Percentiles rank a stretch among this genome's conserved stretches.
Conservation (phyloP, 1,140 invertebrate species). For the Dendroctonus valens region DNA sequence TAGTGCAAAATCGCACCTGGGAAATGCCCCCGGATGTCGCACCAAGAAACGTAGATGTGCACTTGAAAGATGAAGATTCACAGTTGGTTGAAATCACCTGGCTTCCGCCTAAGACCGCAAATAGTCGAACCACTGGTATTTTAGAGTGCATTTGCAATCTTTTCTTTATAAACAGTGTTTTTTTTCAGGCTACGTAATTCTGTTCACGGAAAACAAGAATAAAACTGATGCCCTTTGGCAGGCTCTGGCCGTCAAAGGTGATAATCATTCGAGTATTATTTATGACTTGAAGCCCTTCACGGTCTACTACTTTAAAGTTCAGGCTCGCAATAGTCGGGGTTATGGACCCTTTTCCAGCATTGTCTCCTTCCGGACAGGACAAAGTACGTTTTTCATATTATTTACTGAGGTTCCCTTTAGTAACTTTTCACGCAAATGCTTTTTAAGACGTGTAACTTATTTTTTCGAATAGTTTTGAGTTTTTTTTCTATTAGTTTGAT, state of each 20-base stretch:
- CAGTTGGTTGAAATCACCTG: slow-evolving; percentile 76
- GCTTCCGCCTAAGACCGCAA: slow-evolving; percentile 74
- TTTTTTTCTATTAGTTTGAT: slow-evolving; percentile 39
- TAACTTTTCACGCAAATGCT: too few relatives aligned
- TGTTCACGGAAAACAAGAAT: slow-evolving; percentile 83
- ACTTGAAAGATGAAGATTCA: slow-evolving; percentile 67
- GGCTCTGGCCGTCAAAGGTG: slow-evolving; percentile 80
- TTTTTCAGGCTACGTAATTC: slow-evolving; percentile 77
- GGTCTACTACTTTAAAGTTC: slow-evolving; percentile 93
- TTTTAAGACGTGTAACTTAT: not conserved
- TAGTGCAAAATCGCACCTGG: slow-evolving; percentile 83
- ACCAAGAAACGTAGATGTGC: slow-evolving; percentile 80
- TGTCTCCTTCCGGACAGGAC: slow-evolving; percentile 75
- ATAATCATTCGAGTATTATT: slow-evolving; percentile 77
- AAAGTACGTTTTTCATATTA: slow-evolving; percentile 55
- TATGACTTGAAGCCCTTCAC: slow-evolving; percentile 78
- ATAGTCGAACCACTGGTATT: slow-evolving; percentile 38
- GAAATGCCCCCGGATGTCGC: slow-evolving; percentile 73
- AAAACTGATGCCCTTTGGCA: slow-evolving; percentile 82
- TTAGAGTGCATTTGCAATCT: not conserved
- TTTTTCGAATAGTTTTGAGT: slow-evolving; percentile 1
- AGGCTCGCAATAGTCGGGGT: slow-evolving; percentile 85
- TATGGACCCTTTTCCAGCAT: slow-evolving; percentile 81
- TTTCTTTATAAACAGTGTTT: slow-evolving; percentile 1
- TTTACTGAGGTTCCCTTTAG: not conserved